Evolutionary conservation across 2,888 invertebrate genomes (phyloP).

Genomic region (Noctua janthina): DNA sequence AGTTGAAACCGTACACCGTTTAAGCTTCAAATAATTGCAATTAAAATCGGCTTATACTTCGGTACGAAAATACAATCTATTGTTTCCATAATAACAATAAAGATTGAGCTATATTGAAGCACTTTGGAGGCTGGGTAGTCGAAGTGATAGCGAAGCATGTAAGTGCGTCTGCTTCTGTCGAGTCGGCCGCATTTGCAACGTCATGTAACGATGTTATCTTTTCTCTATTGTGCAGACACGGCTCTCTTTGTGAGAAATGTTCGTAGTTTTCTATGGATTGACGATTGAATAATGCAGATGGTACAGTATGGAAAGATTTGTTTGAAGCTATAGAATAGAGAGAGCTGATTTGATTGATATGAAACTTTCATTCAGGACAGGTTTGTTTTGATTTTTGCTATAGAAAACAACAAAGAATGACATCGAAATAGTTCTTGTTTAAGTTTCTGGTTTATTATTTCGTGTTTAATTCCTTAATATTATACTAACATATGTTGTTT

Average conservation of each 20-base stretch:
- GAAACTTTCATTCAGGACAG: not conserved
- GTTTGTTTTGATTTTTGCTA: not conserved
- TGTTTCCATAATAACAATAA: slow-evolving; percentile 59
- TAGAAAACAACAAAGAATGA: not conserved
- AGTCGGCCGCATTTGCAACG: slow-evolving; percentile 50
- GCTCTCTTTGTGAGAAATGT: slow-evolving; percentile 45
- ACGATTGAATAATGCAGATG: slow-evolving; percentile 44
- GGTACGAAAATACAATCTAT: slow-evolving; percentile 41
- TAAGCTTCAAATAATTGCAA: slow-evolving; percentile 48
- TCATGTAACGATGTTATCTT: slow-evolving; percentile 61
- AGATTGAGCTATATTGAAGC: slow-evolving; percentile 42
- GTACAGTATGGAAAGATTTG: slow-evolving; percentile 31
- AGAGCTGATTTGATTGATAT: slow-evolving; percentile 9
- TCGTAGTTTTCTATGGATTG: slow-evolving; percentile 49
- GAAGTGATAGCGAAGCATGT: slow-evolving; percentile 38
- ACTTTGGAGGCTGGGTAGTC: slow-evolving; percentile 38
- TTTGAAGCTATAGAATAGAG: slow-evolving; percentile 17
- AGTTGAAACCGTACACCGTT: slow-evolving; percentile 14
- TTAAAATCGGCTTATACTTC: slow-evolving; percentile 49
- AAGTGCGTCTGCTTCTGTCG: slow-evolving; percentile 41
- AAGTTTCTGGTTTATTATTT: not conserved
- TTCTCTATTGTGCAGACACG: slow-evolving; percentile 37
- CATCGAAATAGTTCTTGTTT: not conserved
- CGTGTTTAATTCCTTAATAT: not conserved
- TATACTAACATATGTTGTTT: not conserved